phyloP scores from a whole-genome alignment of 2,888 invertebrate genomes.

The Apoda limacodes region DNA sequence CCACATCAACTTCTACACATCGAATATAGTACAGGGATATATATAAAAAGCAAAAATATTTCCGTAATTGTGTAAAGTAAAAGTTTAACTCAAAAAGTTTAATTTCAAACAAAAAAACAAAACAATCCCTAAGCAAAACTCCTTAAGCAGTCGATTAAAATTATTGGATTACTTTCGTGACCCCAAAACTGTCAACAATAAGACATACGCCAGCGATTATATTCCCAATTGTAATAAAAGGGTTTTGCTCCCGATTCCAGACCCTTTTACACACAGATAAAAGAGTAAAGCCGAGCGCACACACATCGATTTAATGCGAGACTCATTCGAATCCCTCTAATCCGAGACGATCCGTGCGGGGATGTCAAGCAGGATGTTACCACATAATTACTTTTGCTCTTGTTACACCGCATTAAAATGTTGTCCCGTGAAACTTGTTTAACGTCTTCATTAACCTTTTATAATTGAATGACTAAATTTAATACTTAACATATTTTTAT shows the following conservation, averaged over 20 bases:
- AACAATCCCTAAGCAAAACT: constrained; percentile 28
- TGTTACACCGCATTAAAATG: constrained; percentile 20
- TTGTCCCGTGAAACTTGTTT: too few relatives aligned
- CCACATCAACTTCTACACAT: too few relatives aligned
- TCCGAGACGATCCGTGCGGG: constrained; percentile 46
- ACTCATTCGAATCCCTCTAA: constrained; percentile 53
- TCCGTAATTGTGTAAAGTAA: too few relatives aligned
- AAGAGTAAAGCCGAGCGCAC: constrained; percentile 51
- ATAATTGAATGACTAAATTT: too few relatives aligned
- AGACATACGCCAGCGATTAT: constrained; percentile 53
- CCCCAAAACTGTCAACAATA: constrained; percentile 46
- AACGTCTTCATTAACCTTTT: too few relatives aligned
- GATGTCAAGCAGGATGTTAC: constrained; percentile 50
- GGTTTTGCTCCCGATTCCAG: constrained; percentile 54
- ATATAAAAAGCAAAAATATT: too few relatives aligned
- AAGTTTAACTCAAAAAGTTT: too few relatives aligned
- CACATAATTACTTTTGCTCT: constrained; percentile 51
- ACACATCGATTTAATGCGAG: constrained; percentile 62
- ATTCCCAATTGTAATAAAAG: constrained; percentile 55
- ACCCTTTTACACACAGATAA: constrained; percentile 61
- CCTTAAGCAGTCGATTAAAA: constrained; percentile 37
- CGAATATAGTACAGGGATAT: too few relatives aligned
- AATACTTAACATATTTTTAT: too few relatives aligned
- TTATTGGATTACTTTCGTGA: constrained; percentile 36
- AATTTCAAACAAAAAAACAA: constrained; percentile 20